Percentiles rank a stretch among this genome's conserved stretches.
Conservation (phyloP, 2,888 invertebrate species). For the Agrotis ipsilon region DNA sequence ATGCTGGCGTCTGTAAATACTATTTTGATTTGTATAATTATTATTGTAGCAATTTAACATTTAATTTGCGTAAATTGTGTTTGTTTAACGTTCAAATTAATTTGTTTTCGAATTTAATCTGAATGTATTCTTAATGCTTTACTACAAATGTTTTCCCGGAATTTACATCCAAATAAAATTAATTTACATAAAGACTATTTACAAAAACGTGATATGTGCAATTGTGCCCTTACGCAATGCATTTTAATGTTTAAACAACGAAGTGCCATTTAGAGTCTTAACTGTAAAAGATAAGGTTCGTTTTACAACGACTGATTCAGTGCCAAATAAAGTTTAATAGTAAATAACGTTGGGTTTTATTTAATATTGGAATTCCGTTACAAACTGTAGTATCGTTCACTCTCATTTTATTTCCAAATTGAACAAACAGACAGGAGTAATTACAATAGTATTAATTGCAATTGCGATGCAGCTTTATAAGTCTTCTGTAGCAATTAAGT, state of each 20-base stretch:
- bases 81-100: not conserved
- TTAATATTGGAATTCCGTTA: slow-evolving; percentile 38
- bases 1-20: not conserved
- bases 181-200: slow-evolving; percentile 34
- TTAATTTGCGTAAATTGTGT: not conserved
- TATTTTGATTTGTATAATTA: no score
- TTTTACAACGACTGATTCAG: slow-evolving; percentile 55
- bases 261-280: slow-evolving; percentile 53
- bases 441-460: slow-evolving; percentile 12
- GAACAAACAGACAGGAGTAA: not conserved
- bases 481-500: not conserved
- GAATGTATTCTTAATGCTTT: not conserved
- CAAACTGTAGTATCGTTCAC: not conserved
- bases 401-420: slow-evolving; percentile 16
- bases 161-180: slow-evolving; percentile 26
- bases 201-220: slow-evolving; percentile 39
- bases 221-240: slow-evolving; percentile 29
- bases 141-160: not conserved
- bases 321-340: slow-evolving; percentile 64
- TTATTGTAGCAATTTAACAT: not conserved
- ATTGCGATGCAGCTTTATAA: not conserved
- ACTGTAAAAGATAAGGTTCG: slow-evolving; percentile 19
- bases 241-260: slow-evolving; percentile 31
- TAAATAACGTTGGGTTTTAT: slow-evolving; percentile 39
- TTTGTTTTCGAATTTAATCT: not conserved